These are phyloP conservation scores for Callopanchax toddi DNA, from an alignment of 2,113 vertebrate genomes.

Conservation along the genomic window DNA sequence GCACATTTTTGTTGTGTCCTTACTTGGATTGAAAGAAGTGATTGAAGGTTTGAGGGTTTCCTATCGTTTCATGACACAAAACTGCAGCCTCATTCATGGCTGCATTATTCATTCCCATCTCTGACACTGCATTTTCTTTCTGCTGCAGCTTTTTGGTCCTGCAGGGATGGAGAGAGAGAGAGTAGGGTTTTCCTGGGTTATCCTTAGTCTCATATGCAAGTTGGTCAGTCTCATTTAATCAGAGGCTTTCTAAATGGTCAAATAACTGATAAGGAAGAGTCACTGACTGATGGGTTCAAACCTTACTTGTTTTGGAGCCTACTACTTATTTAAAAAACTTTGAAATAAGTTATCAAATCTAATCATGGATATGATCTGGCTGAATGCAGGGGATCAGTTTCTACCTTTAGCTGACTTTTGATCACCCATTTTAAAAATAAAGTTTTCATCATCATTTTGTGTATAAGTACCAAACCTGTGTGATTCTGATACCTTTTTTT, in stretches of 20 bases:
- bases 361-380: neutral
- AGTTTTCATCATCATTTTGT: no score
- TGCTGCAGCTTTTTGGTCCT: constrained; percentile 64
- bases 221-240: constrained; percentile 6
- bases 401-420: no score
- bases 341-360: neutral
- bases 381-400: no score
- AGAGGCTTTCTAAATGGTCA: neutral
- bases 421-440: no score
- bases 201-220: constrained; percentile 5
- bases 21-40: neutral
- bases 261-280: no score
- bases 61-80: constrained; percentile 39
- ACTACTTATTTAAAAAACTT: no score
- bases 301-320: no score
- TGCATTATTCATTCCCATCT: constrained; percentile 76
- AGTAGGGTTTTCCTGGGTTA: constrained; percentile 29
- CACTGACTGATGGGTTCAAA: no score
- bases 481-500: no score
- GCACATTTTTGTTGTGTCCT: neutral
- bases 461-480: no score
- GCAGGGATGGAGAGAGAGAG: constrained; percentile 41
- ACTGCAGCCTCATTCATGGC: constrained; percentile 59
- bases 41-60: constrained; percentile 12
- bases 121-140: constrained; percentile 71